Evolutionary conservation across 2,888 invertebrate genomes (phyloP).

Genomic region (Limnephilus marmoratus): DNA sequence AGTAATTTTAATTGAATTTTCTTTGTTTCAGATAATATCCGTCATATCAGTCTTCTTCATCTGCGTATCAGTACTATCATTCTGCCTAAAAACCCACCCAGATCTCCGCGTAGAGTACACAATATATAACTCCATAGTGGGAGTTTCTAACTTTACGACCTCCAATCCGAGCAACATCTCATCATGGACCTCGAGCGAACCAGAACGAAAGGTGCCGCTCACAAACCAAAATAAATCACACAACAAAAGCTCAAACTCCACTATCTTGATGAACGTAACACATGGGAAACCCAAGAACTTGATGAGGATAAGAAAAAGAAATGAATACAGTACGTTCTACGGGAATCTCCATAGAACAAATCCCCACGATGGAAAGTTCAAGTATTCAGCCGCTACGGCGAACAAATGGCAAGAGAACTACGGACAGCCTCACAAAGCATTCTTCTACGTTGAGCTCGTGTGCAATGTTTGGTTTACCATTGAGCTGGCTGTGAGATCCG

Average conservation of each 20-base stretch:
- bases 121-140: constrained; percentile 60
- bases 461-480: constrained; percentile 98
- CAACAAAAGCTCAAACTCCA: constrained; percentile 61
- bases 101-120: constrained; percentile 83
- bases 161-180: constrained; percentile 55
- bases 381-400: constrained; percentile 44
- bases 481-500: constrained; percentile 90
- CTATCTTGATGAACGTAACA: constrained; percentile 14
- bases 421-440: constrained; percentile 83
- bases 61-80: constrained; percentile 95
- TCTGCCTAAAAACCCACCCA: constrained; percentile 97
- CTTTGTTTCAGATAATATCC: constrained; percentile 86
- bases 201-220: constrained; percentile 59
- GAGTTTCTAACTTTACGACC: constrained; percentile 57
- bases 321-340: constrained; percentile 51
- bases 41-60: constrained; percentile 97
- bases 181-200: constrained; percentile 67
- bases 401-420: constrained; percentile 62
- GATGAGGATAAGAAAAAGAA: constrained; percentile 59
- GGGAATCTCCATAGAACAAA: constrained; percentile 48
- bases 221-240: constrained; percentile 61
- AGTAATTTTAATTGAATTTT: background rate
- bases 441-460: constrained; percentile 94
- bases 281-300: background rate
- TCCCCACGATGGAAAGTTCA: constrained; percentile 53